A percentile compares a stretch with the other conserved stretches of the same genome.
phyloP scores from a whole-genome alignment of 2,888 invertebrate genomes.

The Latrodectus elegans region DNA sequence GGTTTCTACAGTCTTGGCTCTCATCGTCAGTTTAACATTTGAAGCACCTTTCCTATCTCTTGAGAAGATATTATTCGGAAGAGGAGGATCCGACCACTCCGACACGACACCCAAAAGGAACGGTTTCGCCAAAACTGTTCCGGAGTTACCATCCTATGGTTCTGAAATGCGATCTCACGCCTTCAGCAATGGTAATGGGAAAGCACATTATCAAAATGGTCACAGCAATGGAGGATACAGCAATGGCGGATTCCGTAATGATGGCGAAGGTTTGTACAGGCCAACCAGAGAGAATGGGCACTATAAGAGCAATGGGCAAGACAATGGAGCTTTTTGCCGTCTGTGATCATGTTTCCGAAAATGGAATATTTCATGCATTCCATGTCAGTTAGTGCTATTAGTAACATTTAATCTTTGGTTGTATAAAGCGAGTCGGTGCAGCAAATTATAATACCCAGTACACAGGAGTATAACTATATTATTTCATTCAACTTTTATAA shows the following conservation, averaged over 20 bases:
- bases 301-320: conserved; percentile 13
- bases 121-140: conserved; percentile 14
- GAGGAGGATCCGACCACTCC: conserved; percentile 12
- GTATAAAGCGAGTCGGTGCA: too few relatives aligned
- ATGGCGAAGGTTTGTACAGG: conserved; percentile 51
- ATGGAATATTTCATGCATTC: not conserved
- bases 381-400: too few relatives aligned
- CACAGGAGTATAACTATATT: too few relatives aligned
- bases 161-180: conserved; percentile 52
- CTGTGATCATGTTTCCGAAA: conserved; percentile 17
- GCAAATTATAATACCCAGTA: too few relatives aligned
- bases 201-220: not conserved
- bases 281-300: conserved; percentile 39
- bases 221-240: conserved; percentile 6
- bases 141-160: conserved; percentile 42
- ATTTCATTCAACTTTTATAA: too few relatives aligned
- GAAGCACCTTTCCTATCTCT: conserved; percentile 64
- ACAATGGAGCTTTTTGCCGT: conserved; percentile 55
- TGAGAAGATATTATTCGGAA: conserved; percentile 63
- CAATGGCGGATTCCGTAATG: conserved; percentile 44
- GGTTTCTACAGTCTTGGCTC: conserved; percentile 50
- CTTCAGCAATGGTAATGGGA: not conserved
- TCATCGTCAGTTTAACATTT: conserved; percentile 44
- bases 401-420: too few relatives aligned
- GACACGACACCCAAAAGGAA: not conserved